phyloP scores from a whole-genome alignment of 2,797 vertebrate species.

The Mormyrops boulengeri region DNA sequence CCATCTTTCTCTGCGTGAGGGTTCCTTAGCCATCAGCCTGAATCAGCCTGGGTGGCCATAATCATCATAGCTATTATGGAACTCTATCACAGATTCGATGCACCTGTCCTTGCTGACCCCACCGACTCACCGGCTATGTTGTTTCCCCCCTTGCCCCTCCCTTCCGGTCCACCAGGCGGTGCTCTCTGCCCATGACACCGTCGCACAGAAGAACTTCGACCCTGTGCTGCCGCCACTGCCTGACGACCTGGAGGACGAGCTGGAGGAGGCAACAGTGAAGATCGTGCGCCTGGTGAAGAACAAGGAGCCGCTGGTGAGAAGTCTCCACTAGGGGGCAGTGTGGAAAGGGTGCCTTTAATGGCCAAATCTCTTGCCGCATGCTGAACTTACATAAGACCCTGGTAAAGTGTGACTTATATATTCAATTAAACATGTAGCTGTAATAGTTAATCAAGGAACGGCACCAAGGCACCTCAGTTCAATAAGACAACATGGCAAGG shows the following conservation, averaged over 20 bases:
- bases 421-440: background rate
- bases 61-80: background rate
- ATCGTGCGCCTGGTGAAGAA: conserved; percentile 93
- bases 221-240: conserved; percentile 87
- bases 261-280: conserved; percentile 94
- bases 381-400: background rate
- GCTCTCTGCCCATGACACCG: conserved; percentile 85
- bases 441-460: background rate
- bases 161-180: conserved; percentile 68
- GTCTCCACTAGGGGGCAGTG: background rate
- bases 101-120: background rate
- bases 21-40: background rate
- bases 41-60: background rate
- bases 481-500: background rate
- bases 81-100: background rate
- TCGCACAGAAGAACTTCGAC: conserved; percentile 95
- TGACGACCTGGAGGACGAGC: conserved; percentile 80
- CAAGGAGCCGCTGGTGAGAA: conserved; percentile 86
- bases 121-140: background rate
- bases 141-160: background rate
- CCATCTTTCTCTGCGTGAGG: background rate
- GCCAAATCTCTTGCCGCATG: background rate
- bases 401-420: background rate
- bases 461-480: background rate
- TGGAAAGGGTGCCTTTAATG: background rate